A percentile compares a stretch with the other conserved stretches of the same genome.
phyloP scores from a whole-genome alignment of 2,888 invertebrate species.

The Malacosoma neustria region DNA sequence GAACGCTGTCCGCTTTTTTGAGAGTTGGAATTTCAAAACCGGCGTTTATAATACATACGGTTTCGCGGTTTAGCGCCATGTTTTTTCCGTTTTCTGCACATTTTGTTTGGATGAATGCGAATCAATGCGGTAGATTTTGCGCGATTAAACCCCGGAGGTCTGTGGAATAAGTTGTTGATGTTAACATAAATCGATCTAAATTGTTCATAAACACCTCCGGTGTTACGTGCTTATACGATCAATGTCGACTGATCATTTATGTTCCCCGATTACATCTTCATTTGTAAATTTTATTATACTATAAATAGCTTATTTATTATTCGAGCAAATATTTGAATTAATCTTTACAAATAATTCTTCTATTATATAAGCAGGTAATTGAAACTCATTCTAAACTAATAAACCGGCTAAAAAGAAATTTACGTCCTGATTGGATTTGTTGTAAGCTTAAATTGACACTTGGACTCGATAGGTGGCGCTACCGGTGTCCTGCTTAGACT shows the following conservation, averaged over 20 bases:
- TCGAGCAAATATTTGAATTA: too few species aligned
- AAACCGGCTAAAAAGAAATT: too few species aligned
- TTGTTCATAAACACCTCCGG: constrained; percentile 34
- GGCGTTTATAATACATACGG: constrained; percentile 72
- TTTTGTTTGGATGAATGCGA: constrained; percentile 57
- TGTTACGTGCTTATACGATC: constrained; percentile 22
- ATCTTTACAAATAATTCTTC: too few species aligned
- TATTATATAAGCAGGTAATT: too few species aligned
- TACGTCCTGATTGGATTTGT: too few species aligned
- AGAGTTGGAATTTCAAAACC: constrained; percentile 57
- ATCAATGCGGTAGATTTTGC: constrained; percentile 59
- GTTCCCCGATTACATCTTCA: constrained; percentile 3
- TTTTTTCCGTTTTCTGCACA: constrained; percentile 72
- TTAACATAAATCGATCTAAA: constrained; percentile 43
- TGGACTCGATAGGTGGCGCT: too few species aligned
- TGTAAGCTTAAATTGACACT: too few species aligned
- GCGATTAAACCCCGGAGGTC: constrained; percentile 62
- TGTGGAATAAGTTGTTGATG: constrained; percentile 68
- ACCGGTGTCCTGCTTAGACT: too few species aligned
- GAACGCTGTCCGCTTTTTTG: constrained; percentile 60
- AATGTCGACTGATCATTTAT: constrained; percentile 8
- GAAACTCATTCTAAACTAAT: too few species aligned
- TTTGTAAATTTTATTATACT: constrained; percentile 1
- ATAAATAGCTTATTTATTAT: too few species aligned
- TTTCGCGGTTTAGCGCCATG: constrained; percentile 74